These are phyloP conservation scores for Melanerpes formicivorus DNA, from an alignment of 2,113 vertebrate species.

Conservation along the genomic window DNA sequence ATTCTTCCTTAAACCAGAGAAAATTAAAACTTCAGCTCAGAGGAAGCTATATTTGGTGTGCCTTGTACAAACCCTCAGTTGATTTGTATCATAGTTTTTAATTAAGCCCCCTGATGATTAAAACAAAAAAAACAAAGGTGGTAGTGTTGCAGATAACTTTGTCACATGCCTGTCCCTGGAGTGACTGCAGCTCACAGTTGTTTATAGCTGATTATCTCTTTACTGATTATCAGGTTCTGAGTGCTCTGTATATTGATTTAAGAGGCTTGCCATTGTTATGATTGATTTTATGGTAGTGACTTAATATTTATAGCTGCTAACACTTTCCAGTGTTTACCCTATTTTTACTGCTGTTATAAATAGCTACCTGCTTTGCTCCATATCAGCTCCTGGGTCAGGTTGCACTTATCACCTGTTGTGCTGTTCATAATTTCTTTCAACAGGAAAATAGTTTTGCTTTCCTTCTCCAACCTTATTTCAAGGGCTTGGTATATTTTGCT, in stretches of 20 bases:
- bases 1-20: neutral
- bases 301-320: constrained; percentile 23
- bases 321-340: constrained; percentile 8
- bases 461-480: neutral
- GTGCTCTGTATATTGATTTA: neutral
- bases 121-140: neutral
- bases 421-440: neutral
- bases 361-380: neutral
- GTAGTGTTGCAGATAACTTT: neutral
- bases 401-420: neutral
- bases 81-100: neutral
- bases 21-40: neutral
- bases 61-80: neutral
- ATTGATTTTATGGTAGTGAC: constrained; percentile 13
- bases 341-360: constrained; percentile 28
- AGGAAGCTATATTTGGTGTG: neutral
- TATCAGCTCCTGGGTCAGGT: neutral
- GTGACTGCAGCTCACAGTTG: neutral
- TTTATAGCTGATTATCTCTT: constrained; percentile 6
- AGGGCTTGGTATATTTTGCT: neutral
- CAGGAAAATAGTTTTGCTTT: neutral
- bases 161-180: neutral
- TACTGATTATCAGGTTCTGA: neutral
- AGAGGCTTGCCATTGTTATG: constrained; percentile 1
- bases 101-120: neutral